Evolutionary conservation across 1,140 invertebrate species (phyloP).

Genomic region (Ericerus pela): DNA sequence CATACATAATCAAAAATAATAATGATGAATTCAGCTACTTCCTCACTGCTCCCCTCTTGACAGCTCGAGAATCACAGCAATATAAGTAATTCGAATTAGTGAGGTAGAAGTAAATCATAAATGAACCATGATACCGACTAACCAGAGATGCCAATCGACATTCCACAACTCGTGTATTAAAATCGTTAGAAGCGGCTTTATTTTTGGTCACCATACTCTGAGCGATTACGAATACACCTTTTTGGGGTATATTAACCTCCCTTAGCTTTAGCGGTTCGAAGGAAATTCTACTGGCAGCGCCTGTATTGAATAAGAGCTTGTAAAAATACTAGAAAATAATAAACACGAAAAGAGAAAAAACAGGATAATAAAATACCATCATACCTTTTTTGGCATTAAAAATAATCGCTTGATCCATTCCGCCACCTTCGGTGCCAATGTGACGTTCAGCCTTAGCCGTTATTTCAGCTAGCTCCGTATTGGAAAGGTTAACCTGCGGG

Average conservation of each 20-base stretch:
- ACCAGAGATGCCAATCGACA: slow-evolving; percentile 78
- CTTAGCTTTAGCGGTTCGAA: slow-evolving; percentile 74
- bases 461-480: slow-evolving; percentile 64
- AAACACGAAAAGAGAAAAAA: not conserved
- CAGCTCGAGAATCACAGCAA: too few species aligned
- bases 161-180: slow-evolving; percentile 86
- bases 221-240: slow-evolving; percentile 79
- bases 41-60: too few species aligned
- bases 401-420: slow-evolving; percentile 98
- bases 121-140: too few species aligned
- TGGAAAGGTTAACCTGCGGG: slow-evolving; percentile 37
- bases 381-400: slow-evolving; percentile 74
- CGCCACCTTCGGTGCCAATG: slow-evolving; percentile 90
- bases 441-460: slow-evolving; percentile 80
- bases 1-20: too few species aligned
- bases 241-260: slow-evolving; percentile 62
- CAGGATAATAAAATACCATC: not conserved
- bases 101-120: not conserved
- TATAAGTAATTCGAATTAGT: too few species aligned
- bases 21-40: too few species aligned
- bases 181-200: slow-evolving; percentile 82
- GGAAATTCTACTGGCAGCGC: slow-evolving; percentile 78
- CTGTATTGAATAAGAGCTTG: slow-evolving; percentile 31
- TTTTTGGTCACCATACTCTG: slow-evolving; percentile 82
- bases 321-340: not conserved